Evolutionary conservation across 2,113 vertebrate genomes (phyloP), one percentile per base, ranked within the genome.

Genomic region (Mesocricetus auratus): DNA sequence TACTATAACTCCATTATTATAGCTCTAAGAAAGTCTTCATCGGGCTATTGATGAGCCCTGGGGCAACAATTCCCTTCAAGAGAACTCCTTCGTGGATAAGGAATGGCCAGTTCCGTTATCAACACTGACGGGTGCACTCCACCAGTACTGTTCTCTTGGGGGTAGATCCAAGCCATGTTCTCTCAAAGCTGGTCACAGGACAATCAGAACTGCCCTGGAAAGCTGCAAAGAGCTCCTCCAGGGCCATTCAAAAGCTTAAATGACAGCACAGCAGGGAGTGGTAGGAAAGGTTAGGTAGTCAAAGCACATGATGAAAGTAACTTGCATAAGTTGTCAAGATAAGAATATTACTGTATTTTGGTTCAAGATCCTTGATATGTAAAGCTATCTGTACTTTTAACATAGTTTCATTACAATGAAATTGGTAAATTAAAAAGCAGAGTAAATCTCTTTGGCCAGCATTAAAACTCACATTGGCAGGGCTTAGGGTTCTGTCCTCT

Each of bases 401-500:
- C 2, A 3, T 79, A 92, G 64, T 31, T 82, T 79, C n/a, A 87
- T 96, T 89, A 50, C 47, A 91, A 95, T 86, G 29, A 60, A 64
- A 86, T 58, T 1, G 19, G 39, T 16, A 66, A n/a, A 42, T 77
- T 66, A 50, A 77, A 94, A 91, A 79, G 7, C 36, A 89, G 77
- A 95, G 31, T 21, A 39, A 74, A 89, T 88, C 10, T 58, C 47
- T 53, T 60, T 83, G 50, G 31, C 24, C 1, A 60, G 31, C 24
- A 73, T 75, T 50, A 78, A 21, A 31, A 86, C 45, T 89, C 39
- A 69, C 8, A 64, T 75, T 56, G 39, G n/a, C 39, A 66, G 45
- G 5, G 39, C 58, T 89, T 58, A 12, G 17, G 31, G 7, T 47
- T 87, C 29, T 5, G 68, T 77, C 24, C 31, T 92, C 86, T 83